Percentiles rank a stretch among this genome's conserved stretches.
Conservation (phyloP, 2,113 vertebrate genomes). For the Notothenia coriiceps region DNA sequence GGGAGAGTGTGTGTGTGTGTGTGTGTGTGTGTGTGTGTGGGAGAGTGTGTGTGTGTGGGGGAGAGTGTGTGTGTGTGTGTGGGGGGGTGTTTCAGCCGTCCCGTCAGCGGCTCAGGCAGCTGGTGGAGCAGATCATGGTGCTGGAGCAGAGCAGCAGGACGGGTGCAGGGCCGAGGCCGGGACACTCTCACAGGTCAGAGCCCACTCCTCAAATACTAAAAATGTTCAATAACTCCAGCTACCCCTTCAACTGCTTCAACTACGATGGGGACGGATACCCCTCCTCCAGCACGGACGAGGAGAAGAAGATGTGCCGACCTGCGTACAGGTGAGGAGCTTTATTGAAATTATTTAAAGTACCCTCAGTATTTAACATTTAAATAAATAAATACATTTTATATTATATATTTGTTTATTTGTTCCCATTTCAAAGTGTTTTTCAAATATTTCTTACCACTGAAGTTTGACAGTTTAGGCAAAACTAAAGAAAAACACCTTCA, state of each 20-base stretch:
- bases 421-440: too few species aligned
- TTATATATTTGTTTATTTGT: too few species aligned
- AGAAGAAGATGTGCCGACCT: constrained; percentile 93
- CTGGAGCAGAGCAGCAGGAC: constrained; percentile 60
- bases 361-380: too few species aligned
- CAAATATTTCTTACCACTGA: too few species aligned
- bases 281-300: constrained; percentile 91
- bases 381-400: too few species aligned
- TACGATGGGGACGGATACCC: constrained; percentile 95
- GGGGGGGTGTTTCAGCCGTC: not conserved
- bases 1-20: constrained; percentile 3
- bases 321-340: constrained; percentile 91
- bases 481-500: too few species aligned
- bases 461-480: too few species aligned
- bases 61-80: not conserved
- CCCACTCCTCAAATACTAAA: constrained; percentile 35
- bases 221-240: constrained; percentile 97
- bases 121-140: constrained; percentile 68
- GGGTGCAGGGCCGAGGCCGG: constrained; percentile 48
- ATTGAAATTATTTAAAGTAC: too few species aligned
- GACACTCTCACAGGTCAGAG: constrained; percentile 24
- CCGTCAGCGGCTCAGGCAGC: constrained; percentile 39
- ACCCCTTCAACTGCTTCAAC: constrained; percentile 98
- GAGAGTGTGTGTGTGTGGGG: not conserved
- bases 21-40: not conserved